Base-by-base conservation (phyloP, 1,140 invertebrate genomes). In the Platorchestia sp. region DNA sequence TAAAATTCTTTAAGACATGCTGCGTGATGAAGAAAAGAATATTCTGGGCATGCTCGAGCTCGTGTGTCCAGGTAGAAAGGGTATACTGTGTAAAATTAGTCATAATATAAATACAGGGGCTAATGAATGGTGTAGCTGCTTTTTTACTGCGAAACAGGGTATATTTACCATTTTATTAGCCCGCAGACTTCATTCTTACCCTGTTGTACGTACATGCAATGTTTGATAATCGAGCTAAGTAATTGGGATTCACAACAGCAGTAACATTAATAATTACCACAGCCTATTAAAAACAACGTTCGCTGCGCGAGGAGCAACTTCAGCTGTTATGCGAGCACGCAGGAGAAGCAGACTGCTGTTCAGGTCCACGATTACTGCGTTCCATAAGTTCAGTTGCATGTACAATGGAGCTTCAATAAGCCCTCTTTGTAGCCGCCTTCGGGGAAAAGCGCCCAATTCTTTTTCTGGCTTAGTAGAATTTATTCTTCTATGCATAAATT, bases 401-500 rank as follows among this genome's bases (percentile, higher is more conserved):
- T 19, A 44, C 41, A 89, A 89, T 89, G 36, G 14, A 89, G 87
- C 87, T 89, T 89, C 87, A 89, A 89, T 89, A 89, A 89, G 87
- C 41, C 87, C 41, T 42, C 41, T 36, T 75, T 42, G 43, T 14
- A 89, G 87, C 3, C 14, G 43, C 87, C 41, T 89, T 44, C 43
- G 3, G 27, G 87, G 87, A 44, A 27, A 41, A 89, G 87, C 87
- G n/a, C n/a, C 87, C 87, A 89, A 42, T 42, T 44, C 87, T 89
- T 44, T 44, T 42, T 0, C n/a, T 41, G 42, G 87, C 87, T 89
- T 89, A 89, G 87, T 44, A 44, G 41, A 89, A 89, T 89, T 89
- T 89, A 89, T 89, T 89, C 87, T 89, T 89, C 87, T 89, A 89
- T 89, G 87, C 87, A 89, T 89, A 89, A 89, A 89, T 89, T 89